Evolutionary conservation across 35 echinoderm and acorn worm genomes (phyloP), one percentile per base, ranked within the genome.

Genomic region (Stichopus chloronotus): DNA sequence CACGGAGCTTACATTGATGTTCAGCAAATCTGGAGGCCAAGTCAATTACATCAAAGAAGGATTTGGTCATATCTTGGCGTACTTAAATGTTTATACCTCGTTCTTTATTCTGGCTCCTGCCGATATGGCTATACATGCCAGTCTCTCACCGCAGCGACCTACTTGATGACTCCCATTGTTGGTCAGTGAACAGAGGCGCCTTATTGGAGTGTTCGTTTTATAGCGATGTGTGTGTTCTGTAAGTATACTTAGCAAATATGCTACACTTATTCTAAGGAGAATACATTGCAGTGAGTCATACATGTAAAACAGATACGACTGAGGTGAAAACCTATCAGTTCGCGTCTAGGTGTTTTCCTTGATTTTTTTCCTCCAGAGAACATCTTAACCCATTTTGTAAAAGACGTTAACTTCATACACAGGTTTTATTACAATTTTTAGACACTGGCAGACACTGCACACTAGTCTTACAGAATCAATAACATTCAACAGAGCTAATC

Each of bases 21-120:
- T 98, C 74, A 25, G 90, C 10, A 98, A 98, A 88, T 98, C 96
- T 5, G 96, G 94, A 4, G 96, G 96, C 10, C 94, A 98, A 57
- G 96, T 92, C 79, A 95, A 93, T 14, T 98, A 93, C 59, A 69
- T 98, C 24, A 57, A 94, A 76, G 94, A 98, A 86, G 90, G 83
- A 17, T 94, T 98, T 58, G 96, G 96, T 5, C 90, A 86, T 8
- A 63, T 96, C 53, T 60, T 59, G 3, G 96, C 91, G 5, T 98
- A 95, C 58, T 25, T 98, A 21, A 52, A 83, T 7, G 86, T 98
- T 5, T 98, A 94, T 94, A 93, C 87, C 10, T 56, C 78, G 8
- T 59, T 98, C 9, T 86, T 95, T 8, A 94, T 92, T 21, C 86
- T 98, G 4, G 83, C 58, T 13, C 81, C 96, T 13, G 84, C 88